These are phyloP conservation scores for Isurus oxyrinchus DNA, from an alignment of 2,113 vertebrate genomes.

Conservation along the genomic window DNA sequence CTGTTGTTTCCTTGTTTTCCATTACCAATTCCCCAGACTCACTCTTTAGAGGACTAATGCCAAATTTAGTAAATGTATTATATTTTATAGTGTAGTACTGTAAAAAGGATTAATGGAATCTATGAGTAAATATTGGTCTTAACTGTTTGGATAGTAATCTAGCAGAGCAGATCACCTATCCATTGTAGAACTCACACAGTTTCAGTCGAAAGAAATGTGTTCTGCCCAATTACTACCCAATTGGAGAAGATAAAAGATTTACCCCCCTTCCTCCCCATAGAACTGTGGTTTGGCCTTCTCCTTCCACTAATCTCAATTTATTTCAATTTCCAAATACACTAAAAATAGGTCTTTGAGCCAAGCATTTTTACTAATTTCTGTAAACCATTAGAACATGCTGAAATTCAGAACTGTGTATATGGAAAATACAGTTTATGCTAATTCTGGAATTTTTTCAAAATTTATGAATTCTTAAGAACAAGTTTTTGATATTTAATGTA, in stretches of 20 bases:
- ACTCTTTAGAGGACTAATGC: too few species aligned
- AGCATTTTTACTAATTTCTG: neutral
- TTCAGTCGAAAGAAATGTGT: neutral
- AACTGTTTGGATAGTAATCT: neutral
- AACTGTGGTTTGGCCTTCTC: neutral
- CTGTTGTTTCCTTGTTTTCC: too few species aligned
- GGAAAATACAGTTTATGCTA: neutral
- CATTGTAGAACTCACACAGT: neutral
- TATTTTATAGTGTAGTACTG: neutral
- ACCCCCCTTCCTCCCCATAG: too few species aligned
- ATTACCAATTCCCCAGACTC: too few species aligned
- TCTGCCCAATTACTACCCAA: neutral
- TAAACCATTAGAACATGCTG: neutral
- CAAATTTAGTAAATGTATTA: neutral
- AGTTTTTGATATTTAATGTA: neutral
- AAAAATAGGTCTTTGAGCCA: neutral
- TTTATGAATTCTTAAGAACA: neutral
- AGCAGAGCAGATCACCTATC: too few species aligned
- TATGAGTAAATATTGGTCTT: neutral
- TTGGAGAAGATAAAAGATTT: neutral
- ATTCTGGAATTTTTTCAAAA: neutral
- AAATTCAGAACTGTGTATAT: neutral
- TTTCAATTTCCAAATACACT: neutral
- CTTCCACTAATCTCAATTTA: neutral
- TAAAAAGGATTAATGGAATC: neutral